phyloP scores from a whole-genome alignment of 1,140 invertebrate genomes.

The Oryctes rhinoceros region DNA sequence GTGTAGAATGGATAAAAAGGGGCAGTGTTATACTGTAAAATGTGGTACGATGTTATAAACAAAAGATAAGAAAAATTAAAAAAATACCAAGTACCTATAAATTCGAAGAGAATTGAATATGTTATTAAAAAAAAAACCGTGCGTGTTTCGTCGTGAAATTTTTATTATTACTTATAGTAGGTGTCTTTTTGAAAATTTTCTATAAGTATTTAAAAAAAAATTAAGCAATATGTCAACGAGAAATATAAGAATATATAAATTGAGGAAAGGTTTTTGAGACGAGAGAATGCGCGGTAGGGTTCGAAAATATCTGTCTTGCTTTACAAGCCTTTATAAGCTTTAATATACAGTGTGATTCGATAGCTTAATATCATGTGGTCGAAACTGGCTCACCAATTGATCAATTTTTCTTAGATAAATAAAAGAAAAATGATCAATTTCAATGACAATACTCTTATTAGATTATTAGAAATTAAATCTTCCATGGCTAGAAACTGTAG shows the following conservation, averaged over 20 bases:
- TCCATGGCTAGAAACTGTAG: no score
- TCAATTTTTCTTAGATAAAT: no score
- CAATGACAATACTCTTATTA: no score
- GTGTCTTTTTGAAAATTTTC: not conserved
- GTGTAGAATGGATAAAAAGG: slow-evolving; percentile 56
- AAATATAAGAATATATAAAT: not conserved
- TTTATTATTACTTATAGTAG: not conserved
- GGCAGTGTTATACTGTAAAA: slow-evolving; percentile 61
- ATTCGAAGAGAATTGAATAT: not conserved
- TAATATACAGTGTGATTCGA: slow-evolving; percentile 7
- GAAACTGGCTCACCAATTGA: not conserved
- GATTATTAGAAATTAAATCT: no score
- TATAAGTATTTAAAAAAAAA: not conserved
- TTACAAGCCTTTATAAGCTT: slow-evolving; percentile 10
- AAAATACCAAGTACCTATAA: slow-evolving; percentile 22
- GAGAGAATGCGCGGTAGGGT: not conserved
- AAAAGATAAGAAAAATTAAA: not conserved
- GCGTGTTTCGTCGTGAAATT: not conserved
- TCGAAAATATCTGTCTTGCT: not conserved
- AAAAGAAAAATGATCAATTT: no score
- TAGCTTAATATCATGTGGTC: not conserved
- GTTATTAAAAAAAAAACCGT: not conserved
- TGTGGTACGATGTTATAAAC: not conserved
- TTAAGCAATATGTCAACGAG: slow-evolving; percentile 7
- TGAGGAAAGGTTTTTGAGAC: not conserved